phyloP scores from a whole-genome alignment of 2,113 vertebrate genomes.

The Trematomus loennbergii region DNA sequence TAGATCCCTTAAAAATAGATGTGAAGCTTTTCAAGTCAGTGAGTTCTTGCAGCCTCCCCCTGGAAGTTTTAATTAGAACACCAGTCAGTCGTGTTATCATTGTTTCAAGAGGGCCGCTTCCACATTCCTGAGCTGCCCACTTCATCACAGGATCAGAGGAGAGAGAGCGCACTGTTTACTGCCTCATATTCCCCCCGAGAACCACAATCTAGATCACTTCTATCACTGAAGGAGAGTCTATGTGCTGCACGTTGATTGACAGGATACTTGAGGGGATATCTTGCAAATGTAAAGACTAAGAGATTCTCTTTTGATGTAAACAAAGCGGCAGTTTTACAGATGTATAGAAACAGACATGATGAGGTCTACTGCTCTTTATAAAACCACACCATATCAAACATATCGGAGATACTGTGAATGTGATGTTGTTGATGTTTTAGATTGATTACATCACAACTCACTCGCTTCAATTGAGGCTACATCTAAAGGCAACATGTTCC shows the following conservation, averaged over 20 bases:
- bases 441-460: slow-evolving; percentile 6
- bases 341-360: not conserved
- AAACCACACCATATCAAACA: not conserved
- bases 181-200: slow-evolving; percentile 28
- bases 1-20: slow-evolving; percentile 79
- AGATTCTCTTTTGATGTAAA: not conserved
- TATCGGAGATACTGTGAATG: not conserved
- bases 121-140: slow-evolving; percentile 79
- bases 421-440: slow-evolving; percentile 6
- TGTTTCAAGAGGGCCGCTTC: slow-evolving; percentile 75
- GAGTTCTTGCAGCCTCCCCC: slow-evolving; percentile 73
- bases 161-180: slow-evolving; percentile 20
- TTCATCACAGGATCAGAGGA: slow-evolving; percentile 67
- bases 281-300: not conserved
- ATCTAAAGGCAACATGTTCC: not conserved
- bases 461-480: not conserved
- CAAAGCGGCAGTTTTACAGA: not conserved
- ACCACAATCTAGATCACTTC: slow-evolving; percentile 11
- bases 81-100: slow-evolving; percentile 78
- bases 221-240: not conserved
- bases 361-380: not conserved
- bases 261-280: not conserved
- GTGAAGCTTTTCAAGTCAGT: slow-evolving; percentile 67
- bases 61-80: slow-evolving; percentile 84
- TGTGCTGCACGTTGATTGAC: not conserved